Evolutionary conservation across 2,113 vertebrate genomes (phyloP).

Genomic region (Scophthalmus maximus): DNA sequence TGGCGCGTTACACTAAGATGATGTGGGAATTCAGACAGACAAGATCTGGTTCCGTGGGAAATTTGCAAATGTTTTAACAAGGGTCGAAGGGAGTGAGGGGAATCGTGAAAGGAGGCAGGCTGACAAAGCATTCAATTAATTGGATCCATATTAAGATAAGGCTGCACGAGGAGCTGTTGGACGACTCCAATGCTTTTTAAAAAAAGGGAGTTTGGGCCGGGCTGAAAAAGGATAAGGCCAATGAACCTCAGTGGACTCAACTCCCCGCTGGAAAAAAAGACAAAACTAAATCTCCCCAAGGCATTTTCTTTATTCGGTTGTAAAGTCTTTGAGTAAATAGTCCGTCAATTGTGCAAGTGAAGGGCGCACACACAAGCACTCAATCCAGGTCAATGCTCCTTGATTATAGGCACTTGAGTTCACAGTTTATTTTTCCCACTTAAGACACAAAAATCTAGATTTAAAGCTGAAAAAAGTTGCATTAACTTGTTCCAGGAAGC

Average conservation of each 20-base stretch:
- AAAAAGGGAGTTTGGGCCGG: conserved; percentile 49
- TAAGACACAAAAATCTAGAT: background rate
- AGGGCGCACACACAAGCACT: background rate
- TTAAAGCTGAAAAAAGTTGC: conserved; percentile 9
- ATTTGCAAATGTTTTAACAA: conserved; percentile 66
- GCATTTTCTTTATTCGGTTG: conserved; percentile 33
- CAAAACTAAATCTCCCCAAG: conserved; percentile 21
- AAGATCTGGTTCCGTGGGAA: conserved; percentile 74
- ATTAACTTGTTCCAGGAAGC: background rate
- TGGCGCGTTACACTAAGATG: conserved; percentile 22
- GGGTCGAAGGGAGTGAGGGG: conserved; percentile 54
- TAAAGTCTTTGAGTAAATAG: conserved; percentile 49
- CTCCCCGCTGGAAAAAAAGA: conserved; percentile 39
- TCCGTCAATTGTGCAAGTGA: conserved; percentile 25
- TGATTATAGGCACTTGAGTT: conserved; percentile 3
- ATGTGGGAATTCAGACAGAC: conserved; percentile 53
- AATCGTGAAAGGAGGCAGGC: conserved; percentile 64
- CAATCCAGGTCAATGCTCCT: background rate
- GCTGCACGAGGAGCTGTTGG: conserved; percentile 62
- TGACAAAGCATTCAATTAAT: conserved; percentile 76
- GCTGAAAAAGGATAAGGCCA: conserved; percentile 55
- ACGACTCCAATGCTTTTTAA: conserved; percentile 56
- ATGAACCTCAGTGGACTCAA: conserved; percentile 57
- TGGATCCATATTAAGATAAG: conserved; percentile 80
- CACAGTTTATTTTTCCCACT: conserved; percentile 7